Conservation (phyloP, 2,797 vertebrate species). For the Ficedula albicollis region DNA sequence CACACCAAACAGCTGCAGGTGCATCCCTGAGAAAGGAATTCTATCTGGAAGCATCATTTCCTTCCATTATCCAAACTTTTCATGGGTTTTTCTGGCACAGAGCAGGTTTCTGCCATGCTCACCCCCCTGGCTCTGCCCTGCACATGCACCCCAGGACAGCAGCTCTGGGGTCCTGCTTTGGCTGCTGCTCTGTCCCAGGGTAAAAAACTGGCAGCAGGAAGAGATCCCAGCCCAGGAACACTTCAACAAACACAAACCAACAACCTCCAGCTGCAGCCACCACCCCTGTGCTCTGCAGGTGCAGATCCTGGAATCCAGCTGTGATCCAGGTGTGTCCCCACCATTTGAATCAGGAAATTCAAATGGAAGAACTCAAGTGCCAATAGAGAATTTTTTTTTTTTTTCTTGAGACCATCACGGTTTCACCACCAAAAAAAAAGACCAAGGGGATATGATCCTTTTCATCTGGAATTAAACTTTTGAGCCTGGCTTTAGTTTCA, state of each 20-base stretch:
- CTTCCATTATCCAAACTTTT: not conserved
- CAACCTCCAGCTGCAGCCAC: not conserved
- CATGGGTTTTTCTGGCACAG: not conserved
- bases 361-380: fast-evolving
- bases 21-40: not conserved
- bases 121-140: not conserved
- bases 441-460: not conserved
- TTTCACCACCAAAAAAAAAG: not conserved
- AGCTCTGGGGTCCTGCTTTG: not conserved
- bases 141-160: not conserved
- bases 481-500: not conserved
- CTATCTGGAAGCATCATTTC: fast-evolving
- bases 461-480: not conserved
- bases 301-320: too few species aligned
- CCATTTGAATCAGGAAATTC: not conserved
- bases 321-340: not conserved
- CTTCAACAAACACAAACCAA: not conserved
- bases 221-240: not conserved
- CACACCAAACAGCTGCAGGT: not conserved
- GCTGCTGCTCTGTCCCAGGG: not conserved
- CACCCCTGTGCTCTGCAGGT: fast-evolving
- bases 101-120: not conserved
- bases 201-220: not conserved
- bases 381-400: not conserved
- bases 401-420: not conserved